Base-by-base conservation (phyloP, 2,113 vertebrate genomes). In the Paedocypris sp. region DNA sequence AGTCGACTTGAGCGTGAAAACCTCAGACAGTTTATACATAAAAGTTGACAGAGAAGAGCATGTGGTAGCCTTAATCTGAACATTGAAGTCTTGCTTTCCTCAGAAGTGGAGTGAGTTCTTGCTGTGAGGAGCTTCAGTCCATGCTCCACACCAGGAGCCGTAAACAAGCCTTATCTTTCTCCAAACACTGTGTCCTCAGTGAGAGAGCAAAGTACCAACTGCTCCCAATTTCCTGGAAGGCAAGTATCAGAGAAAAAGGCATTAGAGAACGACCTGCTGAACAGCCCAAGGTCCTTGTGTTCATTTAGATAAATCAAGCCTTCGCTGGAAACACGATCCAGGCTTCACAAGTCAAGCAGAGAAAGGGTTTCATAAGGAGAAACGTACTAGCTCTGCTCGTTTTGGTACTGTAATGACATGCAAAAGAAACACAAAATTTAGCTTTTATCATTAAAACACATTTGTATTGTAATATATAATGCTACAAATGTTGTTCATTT, bases 161-260 rank as follows among this genome's bases (percentile, higher is more conserved):
- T 45, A 58, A 58, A 58, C 28, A 2, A 6, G 2, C 16, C 54
- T 28, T 58, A 19, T 43, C 26, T 9, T 18, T 57, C 25, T 43
- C 54, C 43, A 43, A 12, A 22, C 54, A 58, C 39, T n/a, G 53
- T 13, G 26, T 43, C 7, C 16, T 10, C 11, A 32, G 54, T 45
- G 10, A 58, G 43, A 42, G 12, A 58, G 54, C 54, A 58, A 58
- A 32, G 54, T 32, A 7, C 39, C 39, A 58, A 45, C 12, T 43
- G 54, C 31, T 28, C 38, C 26, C 5, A n/a, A 19, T 43, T 58
- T 58, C 54, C 54, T 43, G 54, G 39, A 58, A 15, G 39, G 26
- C 54, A 20, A 32, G 26, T 43, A 56, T 42, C 23, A 58, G 26
- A 9, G 18, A 31, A 32, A n/a, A 19, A 18, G 39, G 32, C 26